Evolutionary conservation across 2,797 vertebrate genomes (phyloP), one percentile per base, ranked within the genome.

Genomic region (Vespertilio murinus): DNA sequence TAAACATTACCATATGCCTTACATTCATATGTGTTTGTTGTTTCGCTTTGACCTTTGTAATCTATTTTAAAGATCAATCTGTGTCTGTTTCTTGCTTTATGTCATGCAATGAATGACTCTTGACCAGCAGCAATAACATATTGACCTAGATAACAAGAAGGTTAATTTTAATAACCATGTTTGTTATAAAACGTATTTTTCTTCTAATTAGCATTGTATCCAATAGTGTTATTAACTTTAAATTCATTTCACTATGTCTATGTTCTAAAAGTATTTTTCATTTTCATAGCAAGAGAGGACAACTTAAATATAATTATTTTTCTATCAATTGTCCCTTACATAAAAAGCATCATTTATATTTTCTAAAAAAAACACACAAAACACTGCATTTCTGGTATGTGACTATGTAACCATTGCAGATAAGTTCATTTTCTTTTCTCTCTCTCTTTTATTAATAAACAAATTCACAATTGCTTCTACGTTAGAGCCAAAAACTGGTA

Each of bases 51-150:
- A 45, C 45, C 33, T 85, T 88, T 12, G 18, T 38, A 90, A 83
- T 81, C 49, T 81, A 81, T 90, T 71, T 90, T 84, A 93, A 92
- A 89, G 40, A 74, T 80, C 20, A 77, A 59, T 59, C 61, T 89
- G n/a, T 78, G 25, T 23, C 5, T 79, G 5, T 49, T 75, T 38
- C 20, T 93, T 93, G n/a, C 38, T n/a, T 67, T 82, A n/a, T 49
- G 2, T 65, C 56, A 70, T 47, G 61, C n/a, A 92, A 23, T 45
- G 30, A 71, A n/a, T 33, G 35, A 70, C 16, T 2, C 85, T 38
- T 88, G 49, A 52, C 18, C 23, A 89, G 18, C 3, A 79, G 20
- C 22, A 52, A 42, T 70, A 77, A 52, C 8, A 79, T 49, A 12
- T 30, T 85, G n/a, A 61, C 17, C 30, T 71, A 54, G 5, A 86